These are phyloP conservation scores for Anthopleura sola DNA, from an alignment of 64 coral and sea anemone species.

Conservation along the genomic window DNA sequence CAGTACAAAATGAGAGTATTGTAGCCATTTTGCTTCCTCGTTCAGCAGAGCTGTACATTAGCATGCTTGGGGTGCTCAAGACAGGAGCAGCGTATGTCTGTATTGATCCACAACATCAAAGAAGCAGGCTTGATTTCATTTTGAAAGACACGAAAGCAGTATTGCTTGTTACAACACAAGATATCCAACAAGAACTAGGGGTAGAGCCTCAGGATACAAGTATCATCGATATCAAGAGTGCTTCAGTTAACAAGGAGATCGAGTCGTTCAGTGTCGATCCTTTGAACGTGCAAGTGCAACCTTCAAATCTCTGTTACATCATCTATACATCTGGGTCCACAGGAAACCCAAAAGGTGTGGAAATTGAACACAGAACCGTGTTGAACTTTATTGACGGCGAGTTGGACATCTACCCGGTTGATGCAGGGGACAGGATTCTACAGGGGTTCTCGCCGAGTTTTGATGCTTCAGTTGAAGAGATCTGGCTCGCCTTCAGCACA, in stretches of 20 bases:
- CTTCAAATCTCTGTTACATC: constrained; percentile 11
- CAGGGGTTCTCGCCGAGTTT: constrained; percentile 10
- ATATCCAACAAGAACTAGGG: not conserved
- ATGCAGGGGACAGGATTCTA: not conserved
- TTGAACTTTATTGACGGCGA: not conserved
- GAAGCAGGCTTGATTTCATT: not conserved
- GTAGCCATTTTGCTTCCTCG: not conserved
- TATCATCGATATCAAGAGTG: not conserved
- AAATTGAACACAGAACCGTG: constrained; percentile 8
- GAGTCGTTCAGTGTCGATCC: not conserved
- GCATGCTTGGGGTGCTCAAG: not conserved
- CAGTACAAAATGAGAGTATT: not conserved
- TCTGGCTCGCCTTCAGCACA: constrained; percentile 6
- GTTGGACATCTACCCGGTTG: not conserved
- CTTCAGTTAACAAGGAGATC: too few relatives aligned
- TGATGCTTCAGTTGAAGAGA: constrained; percentile 2
- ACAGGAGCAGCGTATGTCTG: constrained; percentile 1
- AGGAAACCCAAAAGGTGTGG: not conserved
- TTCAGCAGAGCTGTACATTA: not conserved
- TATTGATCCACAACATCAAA: not conserved
- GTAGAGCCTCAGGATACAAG: not conserved
- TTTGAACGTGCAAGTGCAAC: not conserved
- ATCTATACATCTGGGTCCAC: not conserved
- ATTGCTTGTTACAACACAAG: not conserved
- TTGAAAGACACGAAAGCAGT: constrained; percentile 9